Conservation (phyloP, 2,113 vertebrate genomes). For the Stigmatopora argus region DNA sequence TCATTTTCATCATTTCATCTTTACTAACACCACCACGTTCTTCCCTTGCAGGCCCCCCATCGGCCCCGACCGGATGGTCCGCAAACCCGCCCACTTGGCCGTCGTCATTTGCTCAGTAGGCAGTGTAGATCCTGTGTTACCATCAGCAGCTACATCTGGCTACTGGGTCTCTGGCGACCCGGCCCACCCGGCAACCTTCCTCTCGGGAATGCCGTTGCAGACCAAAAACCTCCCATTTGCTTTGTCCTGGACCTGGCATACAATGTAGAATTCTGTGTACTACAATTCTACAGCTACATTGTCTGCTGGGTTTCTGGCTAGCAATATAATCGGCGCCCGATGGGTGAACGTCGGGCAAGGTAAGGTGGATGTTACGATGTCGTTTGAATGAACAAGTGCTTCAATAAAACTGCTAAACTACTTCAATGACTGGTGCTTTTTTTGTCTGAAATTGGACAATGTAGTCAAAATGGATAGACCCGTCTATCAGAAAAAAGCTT, state of each 20-base stretch:
- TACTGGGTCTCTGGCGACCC: constrained; percentile 98
- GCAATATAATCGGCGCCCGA: constrained; percentile 60
- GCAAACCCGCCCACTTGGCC: constrained; percentile 7
- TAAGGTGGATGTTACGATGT: constrained; percentile 13
- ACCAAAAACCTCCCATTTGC: constrained; percentile 27
- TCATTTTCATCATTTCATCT: no score
- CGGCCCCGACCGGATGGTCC: no score
- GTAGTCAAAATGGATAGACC: no score
- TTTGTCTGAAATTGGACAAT: no score
- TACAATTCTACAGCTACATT: constrained; percentile 99
- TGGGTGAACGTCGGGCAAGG: constrained; percentile 32
- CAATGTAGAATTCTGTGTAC: constrained; percentile 99
- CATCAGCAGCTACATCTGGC: constrained; percentile 99
- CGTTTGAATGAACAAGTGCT: no score
- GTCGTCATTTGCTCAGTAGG: constrained; percentile 93
- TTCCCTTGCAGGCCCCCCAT: constrained; percentile 27
- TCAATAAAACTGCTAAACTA: constrained; percentile 6
- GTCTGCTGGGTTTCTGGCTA: constrained; percentile 99
- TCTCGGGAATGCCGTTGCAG: constrained; percentile 14
- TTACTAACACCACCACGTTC: constrained; percentile 1
- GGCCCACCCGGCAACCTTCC: constrained; percentile 43
- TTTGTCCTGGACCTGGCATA: constrained; percentile 97
- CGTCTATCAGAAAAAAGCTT: no score
- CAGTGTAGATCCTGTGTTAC: constrained; percentile 99
- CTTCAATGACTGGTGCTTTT: no score